Evolutionary conservation across 1,140 invertebrate genomes (phyloP), one percentile per base, ranked within the genome.

Genomic region (Ips typographus): DNA sequence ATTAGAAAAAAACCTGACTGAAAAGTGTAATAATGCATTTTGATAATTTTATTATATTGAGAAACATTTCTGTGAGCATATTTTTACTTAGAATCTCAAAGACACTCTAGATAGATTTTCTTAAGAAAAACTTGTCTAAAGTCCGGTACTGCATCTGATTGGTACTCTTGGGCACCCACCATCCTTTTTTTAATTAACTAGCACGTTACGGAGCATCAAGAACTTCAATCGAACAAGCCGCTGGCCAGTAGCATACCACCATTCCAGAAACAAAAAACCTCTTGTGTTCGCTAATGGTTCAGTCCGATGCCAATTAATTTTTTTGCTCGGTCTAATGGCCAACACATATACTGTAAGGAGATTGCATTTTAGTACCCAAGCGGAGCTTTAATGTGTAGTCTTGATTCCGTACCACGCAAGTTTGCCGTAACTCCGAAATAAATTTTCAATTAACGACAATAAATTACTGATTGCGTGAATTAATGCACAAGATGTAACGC

Each of bases 231-330:
- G 40, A 22, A 40, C 5, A 40, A 40, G 40, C 56, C 56, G 56
- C 52, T 4, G 52, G 22, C 22, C 22, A 36, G 4, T 36, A 53
- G 36, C 36, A 53, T 36, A 36, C 6, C 52, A 40, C 56, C 56
- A 58, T 58, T 41, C 37, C 37, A 8, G 7, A 40, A 8, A 40
- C 56, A 40, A 58, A 58, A 38, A 58, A 41, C 7, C 2, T 2
- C 7, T 58, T 58, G 56, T 58, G 37, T 7, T 4, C 6, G 52
- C 52, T 53, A 53, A 53, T 53, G 52, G 22, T 36, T 4, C 4
- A 6, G 36, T 36, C 52, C 52, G 36, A 6, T 53, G 37, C 56
- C 56, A 58, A 58, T 58, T 58, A 58, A 58, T 40, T 58, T 58
- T 58, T 58, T 58, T 58, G 7, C 56, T 40, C 4, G 56, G 38